phyloP scores from a whole-genome alignment of 2,113 vertebrate genomes.

The Nerophis lumbriciformis region DNA sequence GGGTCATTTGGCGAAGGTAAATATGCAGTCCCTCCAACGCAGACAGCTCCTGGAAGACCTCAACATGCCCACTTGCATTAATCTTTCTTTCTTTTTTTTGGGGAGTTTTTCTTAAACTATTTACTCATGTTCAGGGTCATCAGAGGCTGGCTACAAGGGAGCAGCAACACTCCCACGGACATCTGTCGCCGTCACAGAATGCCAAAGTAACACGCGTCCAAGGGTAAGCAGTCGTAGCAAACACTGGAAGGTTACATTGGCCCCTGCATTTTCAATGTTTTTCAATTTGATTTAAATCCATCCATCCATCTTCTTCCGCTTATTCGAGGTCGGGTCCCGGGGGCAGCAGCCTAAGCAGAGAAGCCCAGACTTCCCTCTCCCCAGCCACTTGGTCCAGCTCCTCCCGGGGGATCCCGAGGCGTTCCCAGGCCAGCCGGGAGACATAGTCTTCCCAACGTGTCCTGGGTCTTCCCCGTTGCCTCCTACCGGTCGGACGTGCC shows the following conservation, averaged over 20 bases:
- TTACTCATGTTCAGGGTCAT: conserved; percentile 18
- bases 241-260: not conserved
- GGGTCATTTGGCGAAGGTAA: conserved; percentile 33
- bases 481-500: too few relatives aligned
- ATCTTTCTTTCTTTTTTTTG: conserved; percentile 17
- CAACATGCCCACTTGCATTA: conserved; percentile 22
- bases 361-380: too few relatives aligned
- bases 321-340: too few relatives aligned
- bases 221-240: not conserved
- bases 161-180: conserved; percentile 2
- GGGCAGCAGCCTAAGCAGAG: too few relatives aligned
- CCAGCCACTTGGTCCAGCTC: too few relatives aligned
- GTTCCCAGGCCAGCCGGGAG: too few relatives aligned
- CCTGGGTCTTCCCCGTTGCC: too few relatives aligned
- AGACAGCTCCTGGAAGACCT: conserved; percentile 16
- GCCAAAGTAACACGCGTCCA: not conserved
- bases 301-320: too few relatives aligned
- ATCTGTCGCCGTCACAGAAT: not conserved
- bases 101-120: not conserved
- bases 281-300: not conserved
- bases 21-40: conserved; percentile 23
- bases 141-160: conserved; percentile 1
- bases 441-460: too few relatives aligned
- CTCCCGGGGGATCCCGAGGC: too few relatives aligned
- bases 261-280: not conserved